Evolutionary conservation across 2,113 vertebrate species (phyloP), one percentile per base, ranked within the genome.

Genomic region (Todiramphus chloris): DNA sequence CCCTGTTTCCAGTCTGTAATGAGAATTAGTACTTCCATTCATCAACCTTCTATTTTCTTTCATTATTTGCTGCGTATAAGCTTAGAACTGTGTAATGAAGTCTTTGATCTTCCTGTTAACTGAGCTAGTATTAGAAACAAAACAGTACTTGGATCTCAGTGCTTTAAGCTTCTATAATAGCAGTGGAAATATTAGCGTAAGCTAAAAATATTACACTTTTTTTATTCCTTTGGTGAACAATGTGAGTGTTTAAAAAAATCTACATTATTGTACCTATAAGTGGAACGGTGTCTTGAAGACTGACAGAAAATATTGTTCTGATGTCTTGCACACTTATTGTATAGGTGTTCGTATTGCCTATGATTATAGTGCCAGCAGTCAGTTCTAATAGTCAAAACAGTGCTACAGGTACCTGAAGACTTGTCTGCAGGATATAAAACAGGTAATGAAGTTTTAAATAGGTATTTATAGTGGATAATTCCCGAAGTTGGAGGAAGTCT

Each of bases 201-300:
- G 11, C 30, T 39, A 43, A 33, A 62, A 64, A 44, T 44, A 41
- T 8, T 59, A 8, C 16, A 8, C 19, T 24, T 72, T 56, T 60
- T 68, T 48, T 5, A 56, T 69, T 60, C 55, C 74, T 78, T 11
- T 46, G 51, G 78, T 80, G 11, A 33, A 58, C 59, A 78, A 30
- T 13, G 58, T 41, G 66, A 82, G 63, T 78, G 76, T 81, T 75
- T 50, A 68, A 86, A 91, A 95, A 51, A 93, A 96, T 78, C 92
- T 98, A 98, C 98, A 98, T 98, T 96, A 99, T 95, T 46, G 98
- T 98, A 89, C 98, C 98, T 89, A 97, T 97, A 91, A 99, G 99
- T 41, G 98, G 97, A 63, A 99, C 97, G 13, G 98, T 98, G 68
- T 99, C 98, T 97, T 99, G 98, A 20, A 98, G 98, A 85, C 99